These are phyloP conservation scores for Mus minutoides DNA, from an alignment of 2,797 vertebrate species.

Conservation along the genomic window DNA sequence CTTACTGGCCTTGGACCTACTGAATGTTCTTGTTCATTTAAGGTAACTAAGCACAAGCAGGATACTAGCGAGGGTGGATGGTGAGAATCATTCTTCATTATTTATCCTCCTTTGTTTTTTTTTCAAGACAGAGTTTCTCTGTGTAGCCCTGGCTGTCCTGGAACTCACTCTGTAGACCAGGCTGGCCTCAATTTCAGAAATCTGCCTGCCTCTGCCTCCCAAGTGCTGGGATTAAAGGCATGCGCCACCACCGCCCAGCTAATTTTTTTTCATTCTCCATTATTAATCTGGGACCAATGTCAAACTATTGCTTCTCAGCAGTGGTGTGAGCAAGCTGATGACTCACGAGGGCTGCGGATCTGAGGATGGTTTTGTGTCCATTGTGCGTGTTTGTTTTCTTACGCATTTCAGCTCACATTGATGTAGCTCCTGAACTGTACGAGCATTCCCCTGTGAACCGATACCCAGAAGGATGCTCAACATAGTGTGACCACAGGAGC, in stretches of 20 bases:
- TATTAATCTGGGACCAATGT: not conserved
- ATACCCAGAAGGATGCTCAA: not conserved
- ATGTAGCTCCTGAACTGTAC: not conserved
- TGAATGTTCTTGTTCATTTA: not conserved
- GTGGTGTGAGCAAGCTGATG: not conserved
- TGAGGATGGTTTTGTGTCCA: not conserved
- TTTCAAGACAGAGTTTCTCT: too few species aligned
- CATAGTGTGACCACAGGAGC: not conserved
- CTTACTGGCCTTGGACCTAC: not conserved
- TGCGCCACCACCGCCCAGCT: too few species aligned
- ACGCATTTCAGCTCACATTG: not conserved
- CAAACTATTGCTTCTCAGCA: not conserved
- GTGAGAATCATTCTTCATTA: not conserved
- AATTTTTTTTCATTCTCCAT: not conserved
- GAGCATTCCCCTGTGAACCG: not conserved
- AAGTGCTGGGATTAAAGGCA: too few species aligned
- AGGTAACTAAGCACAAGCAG: not conserved
- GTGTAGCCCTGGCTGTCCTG: too few species aligned
- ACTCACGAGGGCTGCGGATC: not conserved
- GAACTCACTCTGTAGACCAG: too few species aligned
- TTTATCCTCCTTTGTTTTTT: too few species aligned
- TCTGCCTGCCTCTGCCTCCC: too few species aligned
- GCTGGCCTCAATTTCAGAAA: too few species aligned
- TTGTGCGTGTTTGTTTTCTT: conserved; percentile 22
- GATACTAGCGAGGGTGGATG: not conserved